Conservation (phyloP, 2,797 vertebrate species). For the Pseudotriccus pelzelni region DNA sequence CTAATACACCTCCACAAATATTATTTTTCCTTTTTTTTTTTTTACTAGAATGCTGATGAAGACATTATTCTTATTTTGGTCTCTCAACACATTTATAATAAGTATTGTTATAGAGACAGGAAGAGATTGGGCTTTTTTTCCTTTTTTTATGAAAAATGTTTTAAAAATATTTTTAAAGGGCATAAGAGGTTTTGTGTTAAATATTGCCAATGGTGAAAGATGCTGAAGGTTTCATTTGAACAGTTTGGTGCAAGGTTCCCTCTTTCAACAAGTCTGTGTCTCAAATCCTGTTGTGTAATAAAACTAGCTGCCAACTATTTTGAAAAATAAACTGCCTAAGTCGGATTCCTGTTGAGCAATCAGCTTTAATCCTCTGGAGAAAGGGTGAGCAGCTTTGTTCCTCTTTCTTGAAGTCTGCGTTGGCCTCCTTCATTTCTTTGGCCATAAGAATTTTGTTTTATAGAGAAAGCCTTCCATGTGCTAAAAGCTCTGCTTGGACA, state of each 20-base stretch:
- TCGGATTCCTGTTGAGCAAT: slow-evolving; percentile 62
- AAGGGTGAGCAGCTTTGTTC: slow-evolving; percentile 38
- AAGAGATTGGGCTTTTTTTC: not conserved
- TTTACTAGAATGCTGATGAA: not conserved
- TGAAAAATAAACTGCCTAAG: slow-evolving; percentile 60
- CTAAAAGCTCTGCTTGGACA: not conserved
- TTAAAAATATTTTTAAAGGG: not conserved
- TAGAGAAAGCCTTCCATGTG: not conserved
- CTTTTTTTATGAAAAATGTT: not conserved
- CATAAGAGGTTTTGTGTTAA: slow-evolving; percentile 18
- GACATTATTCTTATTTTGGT: not conserved
- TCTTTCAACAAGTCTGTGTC: slow-evolving; percentile 59
- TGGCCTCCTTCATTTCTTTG: slow-evolving; percentile 1
- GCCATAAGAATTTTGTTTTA: not conserved
- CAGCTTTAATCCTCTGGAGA: slow-evolving; percentile 49
- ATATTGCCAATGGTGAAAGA: slow-evolving; percentile 20
- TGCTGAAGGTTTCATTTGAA: slow-evolving; percentile 30
- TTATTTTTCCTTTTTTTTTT: not conserved
- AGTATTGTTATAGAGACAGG: not conserved
- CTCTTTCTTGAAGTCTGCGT: slow-evolving; percentile 3
- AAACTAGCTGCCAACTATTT: slow-evolving; percentile 39
- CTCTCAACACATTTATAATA: not conserved
- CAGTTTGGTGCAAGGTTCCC: slow-evolving; percentile 32
- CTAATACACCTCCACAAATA: not conserved
- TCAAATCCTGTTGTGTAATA: slow-evolving; percentile 46